Conservation (phyloP, 1,140 invertebrate genomes). For the Lordiphosa clarofinis region DNA sequence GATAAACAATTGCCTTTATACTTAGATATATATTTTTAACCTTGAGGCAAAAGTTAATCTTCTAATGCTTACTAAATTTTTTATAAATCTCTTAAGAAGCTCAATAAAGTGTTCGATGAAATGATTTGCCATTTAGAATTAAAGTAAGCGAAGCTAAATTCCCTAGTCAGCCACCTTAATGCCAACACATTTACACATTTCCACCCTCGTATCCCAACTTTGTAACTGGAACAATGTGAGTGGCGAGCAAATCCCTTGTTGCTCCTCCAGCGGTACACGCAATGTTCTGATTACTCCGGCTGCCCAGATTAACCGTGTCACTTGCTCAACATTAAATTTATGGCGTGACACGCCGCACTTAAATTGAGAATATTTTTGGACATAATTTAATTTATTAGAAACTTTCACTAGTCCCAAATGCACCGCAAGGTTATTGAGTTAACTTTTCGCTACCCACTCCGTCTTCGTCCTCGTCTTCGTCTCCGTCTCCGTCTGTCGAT, state of each 20-base stretch:
- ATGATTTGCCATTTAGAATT: no score
- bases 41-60: no score
- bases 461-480: not conserved
- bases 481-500: constrained; percentile 2
- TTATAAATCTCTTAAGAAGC: no score
- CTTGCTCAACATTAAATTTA: constrained; percentile 58
- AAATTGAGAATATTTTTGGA: constrained; percentile 26
- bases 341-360: constrained; percentile 14
- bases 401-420: constrained; percentile 26
- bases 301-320: constrained; percentile 54
- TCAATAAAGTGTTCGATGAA: no score
- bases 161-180: constrained; percentile 32
- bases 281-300: constrained; percentile 21
- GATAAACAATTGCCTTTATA: no score
- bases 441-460: constrained; percentile 3
- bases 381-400: constrained; percentile 60
- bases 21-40: no score
- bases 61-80: no score
- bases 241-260: constrained; percentile 38
- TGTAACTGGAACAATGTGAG: not conserved
- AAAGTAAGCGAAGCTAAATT: no score
- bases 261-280: constrained; percentile 42
- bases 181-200: constrained; percentile 61
- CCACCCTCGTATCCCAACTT: constrained; percentile 37
- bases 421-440: constrained; percentile 21